Base-by-base conservation (phyloP, 2,113 vertebrate species). In the Jacana jacana region DNA sequence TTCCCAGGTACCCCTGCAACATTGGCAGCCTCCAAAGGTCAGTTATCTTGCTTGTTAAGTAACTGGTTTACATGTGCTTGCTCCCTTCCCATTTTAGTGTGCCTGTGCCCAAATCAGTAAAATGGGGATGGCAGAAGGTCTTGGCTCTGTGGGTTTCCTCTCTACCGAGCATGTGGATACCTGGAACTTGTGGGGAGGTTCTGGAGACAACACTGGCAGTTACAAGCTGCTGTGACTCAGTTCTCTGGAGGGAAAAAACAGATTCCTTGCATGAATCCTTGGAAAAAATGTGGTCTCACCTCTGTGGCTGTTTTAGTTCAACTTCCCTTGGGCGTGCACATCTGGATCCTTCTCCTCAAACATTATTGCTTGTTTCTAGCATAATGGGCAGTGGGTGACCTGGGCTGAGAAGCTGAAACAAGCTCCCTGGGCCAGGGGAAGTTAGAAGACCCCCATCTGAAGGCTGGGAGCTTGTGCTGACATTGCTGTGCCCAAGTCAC, bases 11-110 rank as follows among this genome's bases (percentile, higher is more conserved):
- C 18, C 68, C 40, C 86, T 54, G 78, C 80, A 69, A 65, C 60
- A 30, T 94, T 93, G 96, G 86, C 72, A 91, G 90, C 70, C 44
- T 94, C 49, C 78, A 78, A 93, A 97, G 89, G 96, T 97, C 80
- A 79, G 96, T 97, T 72, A 52, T 40, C 30, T 7, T 85, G 17
- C 37, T 58, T 73, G 25, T 87, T 69, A 52, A 73, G 22, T 55
- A 61, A 58, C 46, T 2, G 4, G 11, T 37, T 91, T 86, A 40
- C 17, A 10, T 5, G 28, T 61, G 33, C 48, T 76, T 7, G 1
- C 39, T 80, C 24, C 55, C 25, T 61, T 85, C 35, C 75, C 70
- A 13, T 42, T 77, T 63, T 37, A 55, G 15, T 55, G 22, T 17
- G 91, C 87, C 40, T 65, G 17, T 61, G 49, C 28, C 35, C 19